phyloP scores from a whole-genome alignment of 2,888 invertebrate genomes.

The Myopa tessellatipennis region DNA sequence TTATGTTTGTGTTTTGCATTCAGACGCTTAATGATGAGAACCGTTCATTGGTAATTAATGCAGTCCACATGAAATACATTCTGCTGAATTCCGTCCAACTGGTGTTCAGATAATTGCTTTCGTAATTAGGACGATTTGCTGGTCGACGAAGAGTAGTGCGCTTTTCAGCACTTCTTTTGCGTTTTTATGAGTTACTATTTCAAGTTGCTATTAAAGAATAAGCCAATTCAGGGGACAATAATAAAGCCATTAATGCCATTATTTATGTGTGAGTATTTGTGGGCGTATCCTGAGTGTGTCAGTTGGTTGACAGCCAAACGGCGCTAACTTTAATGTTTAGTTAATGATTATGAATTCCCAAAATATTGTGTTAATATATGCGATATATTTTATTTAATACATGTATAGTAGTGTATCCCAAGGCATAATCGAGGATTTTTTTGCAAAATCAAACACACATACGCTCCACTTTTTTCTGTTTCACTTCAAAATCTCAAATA shows the following conservation, averaged over 20 bases:
- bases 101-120: conserved; percentile 46
- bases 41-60: conserved; percentile 36
- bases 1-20: conserved; percentile 10
- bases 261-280: not conserved
- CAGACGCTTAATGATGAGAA: conserved; percentile 62
- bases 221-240: not conserved
- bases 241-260: not conserved
- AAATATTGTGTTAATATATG: no score
- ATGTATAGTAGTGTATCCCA: no score
- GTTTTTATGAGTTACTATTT: conserved; percentile 12
- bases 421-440: no score
- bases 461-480: no score
- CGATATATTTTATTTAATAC: no score
- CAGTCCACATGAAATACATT: conserved; percentile 15
- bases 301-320: not conserved
- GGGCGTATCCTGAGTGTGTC: not conserved
- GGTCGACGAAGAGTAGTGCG: not conserved
- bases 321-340: no score
- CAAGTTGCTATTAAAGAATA: not conserved
- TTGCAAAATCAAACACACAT: no score
- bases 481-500: no score
- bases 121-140: conserved; percentile 47
- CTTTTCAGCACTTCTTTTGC: conserved; percentile 7
- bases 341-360: no score
- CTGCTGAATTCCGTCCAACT: conserved; percentile 7